Evolutionary conservation across 2,113 vertebrate species (phyloP).

Genomic region (Perca flavescens): DNA sequence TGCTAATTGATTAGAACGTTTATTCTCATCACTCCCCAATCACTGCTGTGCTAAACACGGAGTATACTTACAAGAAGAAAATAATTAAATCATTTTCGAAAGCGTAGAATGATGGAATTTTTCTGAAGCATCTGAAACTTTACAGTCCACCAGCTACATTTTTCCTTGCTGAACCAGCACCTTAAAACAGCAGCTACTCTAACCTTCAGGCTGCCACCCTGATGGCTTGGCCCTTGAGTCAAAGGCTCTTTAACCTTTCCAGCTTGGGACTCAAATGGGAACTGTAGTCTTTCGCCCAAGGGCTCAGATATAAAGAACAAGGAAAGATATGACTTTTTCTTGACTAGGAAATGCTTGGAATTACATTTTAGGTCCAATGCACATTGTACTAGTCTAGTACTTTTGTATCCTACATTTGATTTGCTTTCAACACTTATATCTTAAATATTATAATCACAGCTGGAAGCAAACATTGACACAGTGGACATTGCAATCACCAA

Average conservation of each 20-base stretch:
- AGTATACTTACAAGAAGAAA: background rate
- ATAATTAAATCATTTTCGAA: too few species aligned
- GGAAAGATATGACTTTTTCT: background rate
- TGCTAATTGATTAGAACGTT: background rate
- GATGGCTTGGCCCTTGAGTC: constrained; percentile 7
- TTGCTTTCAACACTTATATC: background rate
- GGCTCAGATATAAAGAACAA: constrained; percentile 10
- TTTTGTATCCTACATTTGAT: background rate
- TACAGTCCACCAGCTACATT: background rate
- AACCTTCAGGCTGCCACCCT: background rate
- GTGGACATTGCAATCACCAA: background rate
- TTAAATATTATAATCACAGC: background rate
- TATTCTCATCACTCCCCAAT: background rate
- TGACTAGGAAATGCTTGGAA: background rate
- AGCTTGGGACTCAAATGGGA: constrained; percentile 18
- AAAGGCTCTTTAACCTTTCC: constrained; percentile 18
- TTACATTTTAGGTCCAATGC: background rate
- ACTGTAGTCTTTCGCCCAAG: background rate
- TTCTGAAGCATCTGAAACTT: background rate
- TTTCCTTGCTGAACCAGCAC: background rate
- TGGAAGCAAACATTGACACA: background rate
- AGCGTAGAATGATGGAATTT: too few species aligned
- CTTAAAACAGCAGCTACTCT: constrained; percentile 1
- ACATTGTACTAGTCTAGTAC: background rate
- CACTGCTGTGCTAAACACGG: background rate